Conservation (phyloP, 2,113 vertebrate genomes). For the Scomber colias region DNA sequence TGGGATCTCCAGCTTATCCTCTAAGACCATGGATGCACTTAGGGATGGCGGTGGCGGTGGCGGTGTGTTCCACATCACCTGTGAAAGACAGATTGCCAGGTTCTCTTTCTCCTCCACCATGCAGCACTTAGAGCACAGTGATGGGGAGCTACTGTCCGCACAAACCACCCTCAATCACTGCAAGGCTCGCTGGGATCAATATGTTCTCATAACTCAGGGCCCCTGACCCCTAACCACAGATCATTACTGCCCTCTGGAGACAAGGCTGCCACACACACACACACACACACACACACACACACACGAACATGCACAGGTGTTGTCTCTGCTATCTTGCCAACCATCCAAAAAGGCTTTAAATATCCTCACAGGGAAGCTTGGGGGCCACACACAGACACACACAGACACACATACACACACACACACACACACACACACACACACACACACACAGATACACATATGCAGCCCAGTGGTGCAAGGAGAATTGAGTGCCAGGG, state of each 20-base stretch:
- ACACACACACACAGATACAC: constrained; percentile 17
- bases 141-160: constrained; percentile 37
- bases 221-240: constrained; percentile 55
- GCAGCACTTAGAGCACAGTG: not conserved
- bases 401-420: constrained; percentile 1
- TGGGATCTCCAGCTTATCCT: not conserved
- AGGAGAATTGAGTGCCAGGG: constrained; percentile 34
- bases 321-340: constrained; percentile 14
- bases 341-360: constrained; percentile 43
- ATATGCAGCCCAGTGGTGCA: constrained; percentile 51
- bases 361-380: constrained; percentile 22
- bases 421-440: constrained; percentile 16
- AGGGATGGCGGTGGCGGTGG: not conserved
- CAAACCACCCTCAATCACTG: constrained; percentile 63
- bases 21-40: not conserved
- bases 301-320: constrained; percentile 23
- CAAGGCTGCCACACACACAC: constrained; percentile 2
- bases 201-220: constrained; percentile 53
- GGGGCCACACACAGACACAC: not conserved
- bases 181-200: constrained; percentile 58
- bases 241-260: constrained; percentile 56
- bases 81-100: not conserved
- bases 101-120: not conserved
- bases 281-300: constrained; percentile 2
- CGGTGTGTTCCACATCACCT: not conserved